Base-by-base conservation (phyloP, 1,140 invertebrate genomes). In the Trichonephila clavipes region DNA sequence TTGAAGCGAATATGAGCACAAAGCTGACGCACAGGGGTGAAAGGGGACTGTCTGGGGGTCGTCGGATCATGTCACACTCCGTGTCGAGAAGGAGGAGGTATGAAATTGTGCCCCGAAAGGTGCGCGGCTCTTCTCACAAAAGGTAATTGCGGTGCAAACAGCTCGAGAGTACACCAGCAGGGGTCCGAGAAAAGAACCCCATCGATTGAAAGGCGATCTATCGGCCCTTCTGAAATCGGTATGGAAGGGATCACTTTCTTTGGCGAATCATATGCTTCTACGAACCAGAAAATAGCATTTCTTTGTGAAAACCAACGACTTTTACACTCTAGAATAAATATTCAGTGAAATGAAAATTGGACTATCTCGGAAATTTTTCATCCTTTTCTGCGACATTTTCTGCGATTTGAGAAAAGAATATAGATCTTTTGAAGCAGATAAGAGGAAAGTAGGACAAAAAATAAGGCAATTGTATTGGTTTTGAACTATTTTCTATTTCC, bases 71-170 rank as follows among this genome's bases (percentile, higher is more conserved):
- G 91, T 92, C 82, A 28, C 82, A 69, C 61, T 85, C 28, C 58
- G 77, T 90, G 89, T 90, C 24, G 40, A 59, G 66, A 62, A 88
- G 86, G 34, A 62, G 69, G 85, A 66, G 66, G 19, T 66, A 34
- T 58, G 40, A 85, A 87, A 92, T 92, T 40, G 86, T 88, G 92
- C 88, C 77, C 58, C 34, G 51, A 91, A 91, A 91, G 89, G 77
- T 91, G 89, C 64, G 40, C 69, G 64, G 82, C 58, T 12, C 24
- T 18, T 28, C 28, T 21, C 69, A 93, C 92, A 93, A 93, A 81
- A 82, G 92, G 86, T 93, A 93, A 93, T 93, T 88, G 86, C 85
- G 58, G 19, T 88, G 86, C 92, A 82, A 86, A 92, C 91, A 92
- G 51, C 83, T 61, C 40, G 83, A 92, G 83, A 87, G 72, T 24